These are phyloP conservation scores for Lamellibrachia luymesi DNA, from an alignment of 1,140 invertebrate species.

Conservation along the genomic window DNA sequence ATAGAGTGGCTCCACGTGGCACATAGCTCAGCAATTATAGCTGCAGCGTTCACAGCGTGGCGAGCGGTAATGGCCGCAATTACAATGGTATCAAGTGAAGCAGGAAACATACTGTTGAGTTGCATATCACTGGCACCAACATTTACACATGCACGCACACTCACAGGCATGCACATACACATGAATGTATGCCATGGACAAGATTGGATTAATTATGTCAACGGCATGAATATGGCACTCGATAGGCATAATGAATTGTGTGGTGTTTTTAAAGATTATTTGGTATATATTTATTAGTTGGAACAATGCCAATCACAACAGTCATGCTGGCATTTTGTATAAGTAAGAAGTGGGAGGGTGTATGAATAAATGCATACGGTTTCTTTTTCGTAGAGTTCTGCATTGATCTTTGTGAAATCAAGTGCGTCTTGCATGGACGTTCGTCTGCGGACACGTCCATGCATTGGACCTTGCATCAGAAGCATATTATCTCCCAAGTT, in stretches of 20 bases:
- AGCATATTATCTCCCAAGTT: neutral
- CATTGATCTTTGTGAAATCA: conserved; percentile 36
- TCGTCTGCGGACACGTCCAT: conserved; percentile 22
- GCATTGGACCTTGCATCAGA: neutral
- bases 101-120: neutral
- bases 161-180: neutral
- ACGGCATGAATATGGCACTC: too few species aligned
- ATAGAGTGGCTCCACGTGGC: conserved; percentile 31
- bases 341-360: neutral
- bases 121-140: neutral
- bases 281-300: too few species aligned
- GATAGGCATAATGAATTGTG: too few species aligned
- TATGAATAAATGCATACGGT: conserved; percentile 17
- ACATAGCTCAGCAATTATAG: neutral
- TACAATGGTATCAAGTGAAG: neutral
- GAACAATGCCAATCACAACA: neutral
- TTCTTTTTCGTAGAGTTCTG: conserved; percentile 29
- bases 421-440: conserved; percentile 37
- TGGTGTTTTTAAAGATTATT: too few species aligned
- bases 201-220: too few species aligned
- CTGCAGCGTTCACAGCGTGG: conserved; percentile 17
- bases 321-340: neutral
- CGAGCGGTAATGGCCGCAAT: neutral
- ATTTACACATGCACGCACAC: neutral
- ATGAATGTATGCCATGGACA: too few species aligned